A percentile compares a stretch with the other conserved stretches of the same genome.
Evolutionary conservation across 2,113 vertebrate species (phyloP).

Genomic region (Ictalurus furcatus): DNA sequence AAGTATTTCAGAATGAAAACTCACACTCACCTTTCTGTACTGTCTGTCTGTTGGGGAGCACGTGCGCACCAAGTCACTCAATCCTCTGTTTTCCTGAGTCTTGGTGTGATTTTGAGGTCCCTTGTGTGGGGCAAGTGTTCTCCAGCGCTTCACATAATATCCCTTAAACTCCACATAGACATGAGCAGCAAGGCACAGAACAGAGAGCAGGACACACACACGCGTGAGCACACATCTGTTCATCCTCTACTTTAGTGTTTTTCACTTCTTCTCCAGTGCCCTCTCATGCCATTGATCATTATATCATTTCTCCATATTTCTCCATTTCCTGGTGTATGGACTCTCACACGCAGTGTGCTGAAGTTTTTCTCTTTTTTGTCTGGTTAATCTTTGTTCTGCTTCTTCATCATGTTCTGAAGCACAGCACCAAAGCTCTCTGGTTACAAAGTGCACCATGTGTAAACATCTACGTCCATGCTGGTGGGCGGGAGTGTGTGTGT

Average conservation of each 20-base stretch:
- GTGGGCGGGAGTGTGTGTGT: neutral
- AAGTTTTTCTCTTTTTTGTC: too few relatives aligned
- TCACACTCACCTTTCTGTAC: conserved; percentile 67
- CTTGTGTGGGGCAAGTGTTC: conserved; percentile 25
- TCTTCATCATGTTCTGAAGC: neutral
- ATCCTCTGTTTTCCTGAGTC: conserved; percentile 55
- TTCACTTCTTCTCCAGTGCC: neutral
- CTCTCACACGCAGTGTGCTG: neutral
- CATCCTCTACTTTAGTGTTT: conserved; percentile 49
- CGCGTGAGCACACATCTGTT: conserved; percentile 61
- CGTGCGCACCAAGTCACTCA: neutral
- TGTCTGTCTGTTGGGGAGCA: conserved; percentile 53
- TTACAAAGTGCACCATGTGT: conserved; percentile 31
- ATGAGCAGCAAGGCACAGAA: conserved; percentile 63
- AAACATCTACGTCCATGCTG: neutral
- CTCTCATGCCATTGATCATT: neutral
- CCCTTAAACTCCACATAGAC: conserved; percentile 65
- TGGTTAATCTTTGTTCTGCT: neutral
- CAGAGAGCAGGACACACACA: conserved; percentile 57
- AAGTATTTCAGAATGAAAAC: neutral
- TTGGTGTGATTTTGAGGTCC: conserved; percentile 42
- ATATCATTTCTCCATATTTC: neutral
- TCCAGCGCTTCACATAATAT: conserved; percentile 30
- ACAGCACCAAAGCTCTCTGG: neutral
- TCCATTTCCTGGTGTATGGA: neutral